phyloP scores from a whole-genome alignment of 2,888 invertebrate species.

The Deroplatys truncata region DNA sequence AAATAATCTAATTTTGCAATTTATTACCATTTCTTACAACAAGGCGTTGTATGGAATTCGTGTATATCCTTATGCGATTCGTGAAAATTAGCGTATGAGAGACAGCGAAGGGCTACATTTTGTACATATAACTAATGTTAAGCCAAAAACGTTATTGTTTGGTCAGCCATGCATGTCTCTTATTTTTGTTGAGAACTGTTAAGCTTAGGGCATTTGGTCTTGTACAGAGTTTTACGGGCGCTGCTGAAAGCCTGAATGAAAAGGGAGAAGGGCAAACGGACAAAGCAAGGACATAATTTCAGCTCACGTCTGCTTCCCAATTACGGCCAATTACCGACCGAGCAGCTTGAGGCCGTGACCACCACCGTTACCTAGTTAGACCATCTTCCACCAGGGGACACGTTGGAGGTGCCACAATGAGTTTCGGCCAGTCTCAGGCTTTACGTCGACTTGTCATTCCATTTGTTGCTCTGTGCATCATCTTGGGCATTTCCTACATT shows the following conservation, averaged over 20 bases:
- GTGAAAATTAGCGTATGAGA: too few species aligned
- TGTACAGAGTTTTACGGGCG: neutral
- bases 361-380: neutral
- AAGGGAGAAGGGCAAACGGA: neutral
- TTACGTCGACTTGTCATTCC: neutral
- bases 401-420: neutral
- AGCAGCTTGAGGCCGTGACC: neutral
- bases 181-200: too few species aligned
- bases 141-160: too few species aligned
- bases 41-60: too few species aligned
- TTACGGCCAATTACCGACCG: conserved; percentile 16
- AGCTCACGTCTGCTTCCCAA: conserved; percentile 18
- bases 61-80: too few species aligned
- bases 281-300: conserved; percentile 15
- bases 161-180: too few species aligned
- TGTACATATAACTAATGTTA: too few species aligned
- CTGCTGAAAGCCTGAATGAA: neutral
- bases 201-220: too few species aligned
- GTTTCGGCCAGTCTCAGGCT: neutral
- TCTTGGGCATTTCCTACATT: too few species aligned
- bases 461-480: neutral
- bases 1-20: too few species aligned
- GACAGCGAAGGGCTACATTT: too few species aligned
- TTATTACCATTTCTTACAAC: too few species aligned
- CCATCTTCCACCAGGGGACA: neutral